phyloP scores from a whole-genome alignment of 2,113 vertebrate species.

The Rafetus swinhoei region DNA sequence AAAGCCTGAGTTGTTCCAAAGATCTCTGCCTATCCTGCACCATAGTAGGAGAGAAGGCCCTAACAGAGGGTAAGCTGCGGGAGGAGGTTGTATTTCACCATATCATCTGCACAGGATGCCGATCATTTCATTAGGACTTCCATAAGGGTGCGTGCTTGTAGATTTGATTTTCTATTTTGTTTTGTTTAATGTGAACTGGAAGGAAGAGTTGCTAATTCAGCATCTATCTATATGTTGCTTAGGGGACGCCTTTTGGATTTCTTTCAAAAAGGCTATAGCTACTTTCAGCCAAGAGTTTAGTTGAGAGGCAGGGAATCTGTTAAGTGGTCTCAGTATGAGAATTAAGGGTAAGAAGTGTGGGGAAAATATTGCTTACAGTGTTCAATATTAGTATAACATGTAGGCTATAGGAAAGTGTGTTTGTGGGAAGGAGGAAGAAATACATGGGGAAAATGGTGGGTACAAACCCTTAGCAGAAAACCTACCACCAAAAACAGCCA shows the following conservation, averaged over 20 bases:
- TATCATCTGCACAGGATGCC: neutral
- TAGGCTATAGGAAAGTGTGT: neutral
- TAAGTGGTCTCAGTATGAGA: neutral
- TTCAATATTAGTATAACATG: neutral
- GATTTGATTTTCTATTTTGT: neutral
- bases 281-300: neutral
- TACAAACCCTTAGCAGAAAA: neutral
- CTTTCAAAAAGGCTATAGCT: neutral
- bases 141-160: neutral
- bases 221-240: neutral
- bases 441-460: neutral
- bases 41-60: neutral
- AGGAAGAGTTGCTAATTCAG: neutral
- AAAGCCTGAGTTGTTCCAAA: neutral
- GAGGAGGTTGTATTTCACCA: neutral
- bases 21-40: neutral
- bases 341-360: neutral
- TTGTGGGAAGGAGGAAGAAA: fast-evolving
- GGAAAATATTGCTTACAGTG: neutral
- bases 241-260: neutral
- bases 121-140: neutral
- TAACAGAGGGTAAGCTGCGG: neutral
- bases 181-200: neutral
- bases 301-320: neutral
- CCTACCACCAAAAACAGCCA: neutral